Conservation (phyloP, 1,140 invertebrate genomes). For the Neotoxoptera formosana region DNA sequence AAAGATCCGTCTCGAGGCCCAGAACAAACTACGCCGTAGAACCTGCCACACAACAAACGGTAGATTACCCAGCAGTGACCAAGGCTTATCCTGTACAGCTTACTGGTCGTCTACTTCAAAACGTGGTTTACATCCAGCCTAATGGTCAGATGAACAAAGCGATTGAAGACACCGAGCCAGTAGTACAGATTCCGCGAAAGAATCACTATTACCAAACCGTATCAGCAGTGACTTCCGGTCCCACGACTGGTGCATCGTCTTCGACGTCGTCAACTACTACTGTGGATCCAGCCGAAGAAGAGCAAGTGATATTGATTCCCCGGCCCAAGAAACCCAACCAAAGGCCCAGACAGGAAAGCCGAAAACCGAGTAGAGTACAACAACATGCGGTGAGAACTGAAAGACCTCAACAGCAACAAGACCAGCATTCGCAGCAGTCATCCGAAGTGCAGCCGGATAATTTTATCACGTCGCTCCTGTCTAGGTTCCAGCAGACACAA, state of each 20-base stretch:
- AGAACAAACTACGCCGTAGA: neutral
- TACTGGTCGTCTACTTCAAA: neutral
- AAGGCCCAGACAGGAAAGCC: conserved; percentile 4
- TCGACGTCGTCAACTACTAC: neutral
- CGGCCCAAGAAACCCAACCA: conserved; percentile 54
- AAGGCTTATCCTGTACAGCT: neutral
- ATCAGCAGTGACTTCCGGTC: neutral
- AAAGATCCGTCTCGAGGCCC: conserved; percentile 21
- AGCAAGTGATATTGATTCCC: conserved; percentile 58
- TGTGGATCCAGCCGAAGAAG: neutral
- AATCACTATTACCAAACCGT: neutral
- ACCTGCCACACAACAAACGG: neutral
- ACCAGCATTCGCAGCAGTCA: neutral
- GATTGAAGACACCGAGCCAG: conserved; percentile 22
- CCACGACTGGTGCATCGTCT: neutral
- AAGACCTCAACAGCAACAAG: neutral
- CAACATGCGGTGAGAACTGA: neutral
- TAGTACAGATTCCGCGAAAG: conserved; percentile 38
- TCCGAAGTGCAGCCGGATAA: conserved; percentile 27
- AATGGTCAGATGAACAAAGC: conserved; percentile 32
- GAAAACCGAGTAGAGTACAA: conserved; percentile 40
- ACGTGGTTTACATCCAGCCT: conserved; percentile 7
- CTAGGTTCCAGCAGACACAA: neutral
- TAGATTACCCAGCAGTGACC: neutral
- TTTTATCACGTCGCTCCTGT: conserved; percentile 12